Base-by-base conservation (phyloP, 2,888 invertebrate genomes). In the Drosophila borealis region DNA sequence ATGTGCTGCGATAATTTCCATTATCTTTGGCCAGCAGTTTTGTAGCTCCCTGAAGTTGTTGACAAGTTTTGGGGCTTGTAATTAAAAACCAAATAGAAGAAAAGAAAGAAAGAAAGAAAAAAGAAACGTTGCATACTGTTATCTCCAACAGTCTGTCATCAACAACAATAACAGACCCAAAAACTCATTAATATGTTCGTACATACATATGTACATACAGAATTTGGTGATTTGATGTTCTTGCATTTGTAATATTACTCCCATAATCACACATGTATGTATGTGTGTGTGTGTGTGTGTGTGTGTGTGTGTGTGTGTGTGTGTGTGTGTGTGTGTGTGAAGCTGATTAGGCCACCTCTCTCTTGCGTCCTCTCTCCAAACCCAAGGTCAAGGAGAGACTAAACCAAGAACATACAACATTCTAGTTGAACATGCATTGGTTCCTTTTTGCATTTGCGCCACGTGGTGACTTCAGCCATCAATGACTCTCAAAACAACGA, bases 101-200 rank as follows among this genome's bases (percentile, higher is more conserved):
- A 45, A 9, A 14, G 34, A 55, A 53, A 17, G 29, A n/a, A 17
- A 29, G 49, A 44, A 29, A 34, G 39, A 13, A 21, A 29, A 33
- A 37, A 44, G 42, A 42, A 60, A 50, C 48, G 6, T 17, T 41
- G 42, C 17, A 48, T 61, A 42, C 50, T 46, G 64, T 64, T 70
- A 74, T 74, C 74, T 53, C 14, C 9, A 42, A 33, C 19, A 45
- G 56, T 50, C 49, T 63, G 55, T 51, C 44, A 50, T 46, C 51
- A 63, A 36, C 33, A 29, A 21, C 21, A 34, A 45, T 29, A 63
- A 29, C 42, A 49, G 19, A 46, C 13, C 6, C 42, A n/a, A 64
- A 57, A 70, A 64, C 57, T 74, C 74, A 70, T 74, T 74, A 70
- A 54, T 44, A 56, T 62, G 41, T 48, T 62, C 44, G 53, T 29